Conservation (phyloP, 2,797 vertebrate genomes). For the Dermochelys coriacea region DNA sequence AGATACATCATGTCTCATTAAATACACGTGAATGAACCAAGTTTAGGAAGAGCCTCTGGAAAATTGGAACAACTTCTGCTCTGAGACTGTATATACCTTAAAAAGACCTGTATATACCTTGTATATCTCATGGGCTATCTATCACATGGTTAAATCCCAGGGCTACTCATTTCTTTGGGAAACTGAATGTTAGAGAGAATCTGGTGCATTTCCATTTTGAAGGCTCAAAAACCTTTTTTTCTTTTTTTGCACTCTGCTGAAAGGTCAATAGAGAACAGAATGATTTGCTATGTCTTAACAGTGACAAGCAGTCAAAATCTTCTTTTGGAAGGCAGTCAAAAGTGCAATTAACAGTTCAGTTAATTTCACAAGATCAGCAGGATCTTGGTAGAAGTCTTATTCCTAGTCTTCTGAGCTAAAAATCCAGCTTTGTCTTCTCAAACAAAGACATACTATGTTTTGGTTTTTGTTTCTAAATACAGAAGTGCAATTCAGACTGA, state of each 20-base stretch:
- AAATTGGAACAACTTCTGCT: background rate
- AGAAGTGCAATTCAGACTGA: background rate
- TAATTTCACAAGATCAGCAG: background rate
- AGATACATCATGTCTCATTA: background rate
- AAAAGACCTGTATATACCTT: background rate
- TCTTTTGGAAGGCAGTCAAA: constrained; percentile 26
- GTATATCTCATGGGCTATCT: background rate
- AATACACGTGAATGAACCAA: background rate
- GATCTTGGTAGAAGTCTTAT: background rate
- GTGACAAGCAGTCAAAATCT: constrained; percentile 5
- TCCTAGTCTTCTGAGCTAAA: constrained; percentile 6
- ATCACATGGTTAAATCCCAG: background rate
- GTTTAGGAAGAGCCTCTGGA: constrained; percentile 21
- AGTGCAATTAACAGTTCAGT: constrained; percentile 6
- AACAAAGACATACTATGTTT: background rate
- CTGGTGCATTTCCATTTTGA: constrained; percentile 30
- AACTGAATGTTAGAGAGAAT: background rate
- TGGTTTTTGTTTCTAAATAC: background rate
- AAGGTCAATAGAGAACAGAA: background rate
- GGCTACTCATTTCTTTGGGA: background rate
- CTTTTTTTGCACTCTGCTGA: background rate
- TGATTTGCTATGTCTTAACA: background rate
- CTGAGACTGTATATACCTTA: background rate
- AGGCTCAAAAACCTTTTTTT: background rate
- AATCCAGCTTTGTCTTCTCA: background rate